Percentiles rank a stretch among this genome's conserved stretches.
These are phyloP conservation scores for Netelia fuscicornis DNA, from an alignment of 2,888 invertebrate genomes.

Conservation along the genomic window DNA sequence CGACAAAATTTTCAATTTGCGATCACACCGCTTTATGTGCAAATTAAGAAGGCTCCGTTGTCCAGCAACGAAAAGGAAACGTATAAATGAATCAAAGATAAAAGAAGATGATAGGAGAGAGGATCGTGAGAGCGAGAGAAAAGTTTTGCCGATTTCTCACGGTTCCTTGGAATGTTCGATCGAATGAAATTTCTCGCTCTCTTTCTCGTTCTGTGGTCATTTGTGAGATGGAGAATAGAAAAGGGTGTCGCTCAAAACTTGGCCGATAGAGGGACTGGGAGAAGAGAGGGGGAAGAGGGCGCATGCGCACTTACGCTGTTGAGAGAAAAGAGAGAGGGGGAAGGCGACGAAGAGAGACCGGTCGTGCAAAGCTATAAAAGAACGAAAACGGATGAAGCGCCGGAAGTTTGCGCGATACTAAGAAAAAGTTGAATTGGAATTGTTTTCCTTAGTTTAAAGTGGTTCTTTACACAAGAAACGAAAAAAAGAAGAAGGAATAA, in stretches of 20 bases:
- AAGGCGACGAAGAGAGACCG: constrained; percentile 1
- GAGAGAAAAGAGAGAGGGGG: constrained; percentile 15
- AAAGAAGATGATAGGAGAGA: constrained; percentile 28
- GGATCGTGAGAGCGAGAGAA: constrained; percentile 18
- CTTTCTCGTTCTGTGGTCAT: neutral
- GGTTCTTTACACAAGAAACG: constrained; percentile 68
- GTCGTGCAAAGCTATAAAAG: constrained; percentile 52
- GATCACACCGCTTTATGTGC: neutral
- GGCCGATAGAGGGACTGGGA: constrained; percentile 35
- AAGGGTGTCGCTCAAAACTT: constrained; percentile 24
- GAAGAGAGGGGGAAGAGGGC: constrained; percentile 7
- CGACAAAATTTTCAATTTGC: constrained; percentile 38
- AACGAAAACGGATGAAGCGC: constrained; percentile 37
- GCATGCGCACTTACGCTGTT: constrained; percentile 19
- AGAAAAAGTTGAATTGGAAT: constrained; percentile 80
- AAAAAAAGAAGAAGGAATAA: neutral
- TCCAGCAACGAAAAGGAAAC: neutral
- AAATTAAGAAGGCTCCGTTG: neutral
- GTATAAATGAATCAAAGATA: constrained; percentile 25
- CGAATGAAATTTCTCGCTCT: constrained; percentile 59
- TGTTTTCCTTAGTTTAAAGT: constrained; percentile 80
- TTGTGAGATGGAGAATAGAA: constrained; percentile 28
- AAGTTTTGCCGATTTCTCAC: constrained; percentile 24
- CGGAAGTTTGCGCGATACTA: constrained; percentile 49
- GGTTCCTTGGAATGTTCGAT: constrained; percentile 9